These are phyloP conservation scores for Aphaenogaster ashmeadi DNA, from an alignment of 1,140 invertebrate species.

Conservation along the genomic window DNA sequence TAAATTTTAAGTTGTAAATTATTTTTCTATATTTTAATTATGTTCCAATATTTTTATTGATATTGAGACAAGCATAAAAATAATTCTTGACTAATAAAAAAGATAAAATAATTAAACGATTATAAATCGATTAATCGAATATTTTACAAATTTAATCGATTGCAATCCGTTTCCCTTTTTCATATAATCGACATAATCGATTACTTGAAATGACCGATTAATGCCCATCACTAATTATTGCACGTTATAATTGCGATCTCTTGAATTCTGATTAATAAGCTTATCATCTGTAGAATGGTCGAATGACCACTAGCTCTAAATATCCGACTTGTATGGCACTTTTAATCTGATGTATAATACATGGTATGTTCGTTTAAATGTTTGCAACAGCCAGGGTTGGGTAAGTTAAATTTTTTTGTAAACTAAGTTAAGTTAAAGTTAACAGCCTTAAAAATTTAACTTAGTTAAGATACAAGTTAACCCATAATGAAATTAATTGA, in stretches of 20 bases:
- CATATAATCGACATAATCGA: not conserved
- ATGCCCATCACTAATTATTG: not conserved
- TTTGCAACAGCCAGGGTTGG: slow-evolving; percentile 87
- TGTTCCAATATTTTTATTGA: too few relatives aligned
- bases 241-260: not conserved
- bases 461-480: too few relatives aligned
- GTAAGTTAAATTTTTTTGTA: too few relatives aligned
- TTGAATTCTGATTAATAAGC: not conserved
- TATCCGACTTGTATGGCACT: slow-evolving; percentile 71
- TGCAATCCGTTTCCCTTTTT: not conserved
- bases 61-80: too few relatives aligned
- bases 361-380: slow-evolving; percentile 73
- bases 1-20: not conserved
- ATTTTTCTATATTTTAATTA: too few relatives aligned
- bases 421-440: too few relatives aligned
- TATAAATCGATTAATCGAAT: slow-evolving; percentile 16
- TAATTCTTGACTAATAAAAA: too few relatives aligned
- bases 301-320: not conserved
- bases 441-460: too few relatives aligned
- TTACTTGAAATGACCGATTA: not conserved
- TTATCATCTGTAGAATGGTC: not conserved
- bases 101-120: not conserved
- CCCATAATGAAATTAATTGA: too few relatives aligned
- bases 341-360: slow-evolving; percentile 60
- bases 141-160: not conserved